Conservation (phyloP, 2,113 vertebrate species). For the Orthonyx spaldingii region DNA sequence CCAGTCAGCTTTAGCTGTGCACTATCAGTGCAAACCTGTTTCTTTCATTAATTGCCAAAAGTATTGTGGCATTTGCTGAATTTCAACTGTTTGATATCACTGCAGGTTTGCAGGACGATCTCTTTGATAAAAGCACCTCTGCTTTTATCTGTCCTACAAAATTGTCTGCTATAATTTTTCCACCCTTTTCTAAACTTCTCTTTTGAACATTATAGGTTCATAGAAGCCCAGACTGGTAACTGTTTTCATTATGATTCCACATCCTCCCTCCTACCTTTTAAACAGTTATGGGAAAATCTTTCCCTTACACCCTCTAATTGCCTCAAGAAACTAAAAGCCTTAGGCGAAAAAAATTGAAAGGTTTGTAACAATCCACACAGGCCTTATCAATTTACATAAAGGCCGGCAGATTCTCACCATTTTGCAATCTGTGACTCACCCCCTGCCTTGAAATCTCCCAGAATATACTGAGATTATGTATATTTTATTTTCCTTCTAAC, state of each 20-base stretch:
- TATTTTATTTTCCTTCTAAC: neutral
- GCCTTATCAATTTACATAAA: neutral
- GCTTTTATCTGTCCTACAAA: neutral
- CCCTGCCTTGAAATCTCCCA: neutral
- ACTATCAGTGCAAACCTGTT: neutral
- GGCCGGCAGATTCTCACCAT: neutral
- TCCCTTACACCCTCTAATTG: neutral
- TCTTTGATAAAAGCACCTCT: neutral
- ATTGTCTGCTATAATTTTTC: neutral
- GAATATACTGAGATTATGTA: neutral
- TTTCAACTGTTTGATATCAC: neutral
- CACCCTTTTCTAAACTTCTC: neutral
- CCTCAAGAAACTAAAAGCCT: neutral
- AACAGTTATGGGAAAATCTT: neutral
- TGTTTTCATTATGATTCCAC: neutral
- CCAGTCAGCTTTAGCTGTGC: neutral
- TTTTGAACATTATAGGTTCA: neutral
- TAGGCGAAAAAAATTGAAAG: neutral
- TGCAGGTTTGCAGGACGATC: neutral
- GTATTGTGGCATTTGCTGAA: neutral
- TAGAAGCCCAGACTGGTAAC: neutral
- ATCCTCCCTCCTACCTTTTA: neutral
- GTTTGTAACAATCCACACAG: neutral
- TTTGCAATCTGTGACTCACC: neutral
- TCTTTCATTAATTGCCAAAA: neutral